Percentiles rank a stretch among this genome's conserved stretches.
Conservation (phyloP, 1,140 invertebrate genomes). For the Pomacea maculata region DNA sequence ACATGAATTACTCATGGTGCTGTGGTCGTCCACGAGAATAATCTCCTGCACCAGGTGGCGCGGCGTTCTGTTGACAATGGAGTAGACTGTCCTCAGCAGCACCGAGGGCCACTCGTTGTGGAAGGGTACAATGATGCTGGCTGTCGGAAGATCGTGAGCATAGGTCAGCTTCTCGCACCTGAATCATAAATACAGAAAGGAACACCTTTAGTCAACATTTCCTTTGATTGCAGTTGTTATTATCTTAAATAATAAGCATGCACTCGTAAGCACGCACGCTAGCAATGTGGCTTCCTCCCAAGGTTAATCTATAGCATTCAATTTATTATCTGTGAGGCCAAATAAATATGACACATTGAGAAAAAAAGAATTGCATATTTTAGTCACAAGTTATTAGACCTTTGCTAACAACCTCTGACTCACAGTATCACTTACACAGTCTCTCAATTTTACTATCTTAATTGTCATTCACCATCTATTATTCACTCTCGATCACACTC, state of each 20-base stretch:
- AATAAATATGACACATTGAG: too few species aligned
- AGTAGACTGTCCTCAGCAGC: conserved; percentile 87
- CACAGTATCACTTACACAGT: not conserved
- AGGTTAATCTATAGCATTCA: too few species aligned
- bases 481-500: not conserved
- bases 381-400: too few species aligned
- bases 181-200: too few species aligned
- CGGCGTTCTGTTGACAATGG: conserved; percentile 86
- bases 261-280: too few species aligned
- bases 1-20: conserved; percentile 76
- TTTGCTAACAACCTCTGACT: not conserved
- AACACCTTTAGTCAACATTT: too few species aligned
- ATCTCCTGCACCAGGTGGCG: conserved; percentile 84
- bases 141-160: conserved; percentile 71
- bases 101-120: conserved; percentile 95
- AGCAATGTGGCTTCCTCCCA: too few species aligned
- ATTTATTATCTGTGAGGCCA: too few species aligned
- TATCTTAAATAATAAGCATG: too few species aligned
- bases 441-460: not conserved
- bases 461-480: too few species aligned
- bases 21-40: conserved; percentile 87
- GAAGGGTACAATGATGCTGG: conserved; percentile 94
- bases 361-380: too few species aligned
- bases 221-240: too few species aligned
- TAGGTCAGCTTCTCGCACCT: not conserved